Conservation (phyloP, 2,797 vertebrate genomes). For the Acipenser ruthenus region DNA sequence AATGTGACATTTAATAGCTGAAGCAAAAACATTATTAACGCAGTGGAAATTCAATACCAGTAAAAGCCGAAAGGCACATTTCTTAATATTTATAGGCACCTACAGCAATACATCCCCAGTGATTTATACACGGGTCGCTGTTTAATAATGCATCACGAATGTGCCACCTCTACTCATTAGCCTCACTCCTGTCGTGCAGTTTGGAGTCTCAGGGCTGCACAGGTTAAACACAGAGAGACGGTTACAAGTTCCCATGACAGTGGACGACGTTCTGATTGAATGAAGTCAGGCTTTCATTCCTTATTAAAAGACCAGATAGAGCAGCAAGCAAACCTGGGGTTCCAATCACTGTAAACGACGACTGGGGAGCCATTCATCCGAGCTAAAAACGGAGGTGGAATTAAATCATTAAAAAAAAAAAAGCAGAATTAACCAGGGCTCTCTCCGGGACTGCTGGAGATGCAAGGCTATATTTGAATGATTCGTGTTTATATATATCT, state of each 20-base stretch:
- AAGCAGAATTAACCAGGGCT: too few relatives aligned
- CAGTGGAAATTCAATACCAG: conserved; percentile 49
- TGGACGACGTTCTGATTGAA: not conserved
- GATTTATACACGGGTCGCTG: not conserved
- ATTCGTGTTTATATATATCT: too few relatives aligned
- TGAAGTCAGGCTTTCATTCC: too few relatives aligned
- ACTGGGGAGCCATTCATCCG: too few relatives aligned
- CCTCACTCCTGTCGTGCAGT: not conserved
- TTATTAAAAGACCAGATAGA: too few relatives aligned
- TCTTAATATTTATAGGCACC: conserved; percentile 29
- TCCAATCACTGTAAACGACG: too few relatives aligned
- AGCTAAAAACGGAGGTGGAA: too few relatives aligned
- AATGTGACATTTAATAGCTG: conserved; percentile 63
- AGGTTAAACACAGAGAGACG: not conserved
- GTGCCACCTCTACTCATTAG: not conserved
- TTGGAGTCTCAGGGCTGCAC: not conserved
- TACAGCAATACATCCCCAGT: conserved; percentile 22
- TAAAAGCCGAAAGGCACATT: conserved; percentile 42
- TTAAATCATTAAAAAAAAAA: too few relatives aligned
- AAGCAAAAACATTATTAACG: conserved; percentile 57
- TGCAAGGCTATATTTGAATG: too few relatives aligned
- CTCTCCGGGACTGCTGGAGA: too few relatives aligned
- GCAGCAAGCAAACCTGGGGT: too few relatives aligned
- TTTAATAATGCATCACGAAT: conserved; percentile 4
- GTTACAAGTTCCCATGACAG: not conserved